These are phyloP conservation scores for Enteromius mattozi DNA, from an alignment of 2,797 vertebrate species.

Conservation along the genomic window DNA sequence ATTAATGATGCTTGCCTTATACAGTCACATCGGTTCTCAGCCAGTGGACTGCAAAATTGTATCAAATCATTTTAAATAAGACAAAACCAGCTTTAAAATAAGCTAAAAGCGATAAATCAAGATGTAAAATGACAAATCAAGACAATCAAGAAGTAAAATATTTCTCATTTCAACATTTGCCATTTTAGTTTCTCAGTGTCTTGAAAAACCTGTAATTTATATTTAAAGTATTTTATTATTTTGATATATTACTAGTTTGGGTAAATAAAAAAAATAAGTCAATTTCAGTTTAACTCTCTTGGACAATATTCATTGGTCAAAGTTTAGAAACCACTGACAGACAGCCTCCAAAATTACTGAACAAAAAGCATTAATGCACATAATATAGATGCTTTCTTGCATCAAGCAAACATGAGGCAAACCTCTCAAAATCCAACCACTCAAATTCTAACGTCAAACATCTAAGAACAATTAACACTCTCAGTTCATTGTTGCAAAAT, in stretches of 20 bases:
- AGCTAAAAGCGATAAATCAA: background rate
- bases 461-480: background rate
- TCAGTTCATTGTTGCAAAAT: background rate
- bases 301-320: background rate
- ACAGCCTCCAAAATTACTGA: background rate
- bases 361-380: background rate
- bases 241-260: background rate
- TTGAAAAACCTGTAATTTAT: background rate
- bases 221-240: background rate
- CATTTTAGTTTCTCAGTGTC: background rate
- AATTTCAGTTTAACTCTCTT: background rate
- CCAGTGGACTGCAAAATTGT: too few relatives aligned
- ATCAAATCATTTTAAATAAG: background rate
- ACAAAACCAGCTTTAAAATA: background rate
- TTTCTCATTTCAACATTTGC: background rate
- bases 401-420: background rate
- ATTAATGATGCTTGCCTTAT: background rate
- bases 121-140: background rate
- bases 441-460: background rate
- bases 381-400: background rate
- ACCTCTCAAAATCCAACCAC: background rate
- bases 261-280: background rate
- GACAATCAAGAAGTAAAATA: background rate
- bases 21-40: background rate
- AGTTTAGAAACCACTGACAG: background rate